Evolutionary conservation across 1,140 invertebrate species (phyloP).

Genomic region (Lineus longissimus): DNA sequence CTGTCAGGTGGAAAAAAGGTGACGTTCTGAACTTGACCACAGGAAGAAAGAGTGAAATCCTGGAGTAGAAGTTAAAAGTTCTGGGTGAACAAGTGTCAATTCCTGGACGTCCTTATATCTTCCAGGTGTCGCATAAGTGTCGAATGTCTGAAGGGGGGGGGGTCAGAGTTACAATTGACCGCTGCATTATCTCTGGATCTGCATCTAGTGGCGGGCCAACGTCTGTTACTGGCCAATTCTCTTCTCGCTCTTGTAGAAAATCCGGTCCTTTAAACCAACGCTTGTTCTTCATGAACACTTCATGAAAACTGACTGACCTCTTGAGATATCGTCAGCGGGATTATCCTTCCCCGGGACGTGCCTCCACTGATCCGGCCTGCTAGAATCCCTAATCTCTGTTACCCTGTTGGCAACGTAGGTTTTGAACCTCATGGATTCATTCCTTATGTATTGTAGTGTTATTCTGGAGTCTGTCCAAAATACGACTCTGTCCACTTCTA

Average conservation of each 20-base stretch:
- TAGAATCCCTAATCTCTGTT: not conserved
- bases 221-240: not conserved
- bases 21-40: too few relatives aligned
- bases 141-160: too few relatives aligned
- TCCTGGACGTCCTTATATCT: too few relatives aligned
- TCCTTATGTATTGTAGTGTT: not conserved
- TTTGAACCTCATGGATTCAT: slow-evolving; percentile 3
- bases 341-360: not conserved
- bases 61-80: too few relatives aligned
- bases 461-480: slow-evolving; percentile 8
- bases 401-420: not conserved
- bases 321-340: not conserved
- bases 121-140: too few relatives aligned
- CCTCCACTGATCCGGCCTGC: not conserved
- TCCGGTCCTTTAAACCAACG: not conserved
- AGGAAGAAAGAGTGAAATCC: too few relatives aligned
- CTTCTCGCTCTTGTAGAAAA: not conserved
- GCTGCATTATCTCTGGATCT: too few relatives aligned
- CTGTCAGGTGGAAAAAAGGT: too few relatives aligned
- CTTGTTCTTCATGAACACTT: not conserved
- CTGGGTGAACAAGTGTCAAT: too few relatives aligned
- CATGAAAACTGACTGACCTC: not conserved
- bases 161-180: too few relatives aligned
- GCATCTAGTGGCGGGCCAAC: too few relatives aligned
- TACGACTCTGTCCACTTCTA: not conserved